These are phyloP conservation scores for Ornithorhynchus anatinus DNA, from an alignment of 2,113 vertebrate species.

Conservation along the genomic window DNA sequence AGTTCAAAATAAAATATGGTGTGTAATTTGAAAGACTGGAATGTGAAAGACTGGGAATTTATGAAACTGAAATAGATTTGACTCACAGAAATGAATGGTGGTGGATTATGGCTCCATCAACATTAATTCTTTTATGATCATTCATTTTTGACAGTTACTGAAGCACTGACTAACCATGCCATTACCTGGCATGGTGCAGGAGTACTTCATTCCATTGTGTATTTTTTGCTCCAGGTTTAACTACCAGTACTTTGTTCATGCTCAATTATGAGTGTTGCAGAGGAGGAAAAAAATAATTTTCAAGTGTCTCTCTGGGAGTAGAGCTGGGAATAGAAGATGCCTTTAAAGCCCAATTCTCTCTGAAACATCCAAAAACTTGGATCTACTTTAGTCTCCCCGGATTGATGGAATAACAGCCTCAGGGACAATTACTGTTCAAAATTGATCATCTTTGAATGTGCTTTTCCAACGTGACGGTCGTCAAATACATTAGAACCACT, in stretches of 20 bases:
- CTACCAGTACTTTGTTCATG: neutral
- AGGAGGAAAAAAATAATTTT: neutral
- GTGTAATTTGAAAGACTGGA: constrained; percentile 4
- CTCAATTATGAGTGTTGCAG: neutral
- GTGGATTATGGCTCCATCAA: neutral
- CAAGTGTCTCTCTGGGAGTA: neutral
- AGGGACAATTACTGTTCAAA: neutral
- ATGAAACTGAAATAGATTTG: neutral
- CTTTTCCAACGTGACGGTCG: too few relatives aligned
- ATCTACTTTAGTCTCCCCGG: neutral
- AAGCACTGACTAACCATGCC: neutral
- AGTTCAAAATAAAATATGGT: neutral
- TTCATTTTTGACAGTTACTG: neutral
- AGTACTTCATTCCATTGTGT: neutral
- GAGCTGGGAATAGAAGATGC: neutral
- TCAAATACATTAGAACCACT: too few relatives aligned
- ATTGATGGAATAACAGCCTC: neutral
- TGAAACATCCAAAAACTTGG: neutral
- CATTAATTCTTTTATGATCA: neutral
- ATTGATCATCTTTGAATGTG: neutral
- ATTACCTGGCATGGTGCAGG: neutral
- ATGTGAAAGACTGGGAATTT: neutral
- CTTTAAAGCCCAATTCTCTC: neutral
- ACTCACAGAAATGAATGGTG: neutral
- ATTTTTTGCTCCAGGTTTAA: neutral